These are phyloP conservation scores for Arion vulgaris DNA, from an alignment of 1,140 invertebrate species.

Conservation along the genomic window DNA sequence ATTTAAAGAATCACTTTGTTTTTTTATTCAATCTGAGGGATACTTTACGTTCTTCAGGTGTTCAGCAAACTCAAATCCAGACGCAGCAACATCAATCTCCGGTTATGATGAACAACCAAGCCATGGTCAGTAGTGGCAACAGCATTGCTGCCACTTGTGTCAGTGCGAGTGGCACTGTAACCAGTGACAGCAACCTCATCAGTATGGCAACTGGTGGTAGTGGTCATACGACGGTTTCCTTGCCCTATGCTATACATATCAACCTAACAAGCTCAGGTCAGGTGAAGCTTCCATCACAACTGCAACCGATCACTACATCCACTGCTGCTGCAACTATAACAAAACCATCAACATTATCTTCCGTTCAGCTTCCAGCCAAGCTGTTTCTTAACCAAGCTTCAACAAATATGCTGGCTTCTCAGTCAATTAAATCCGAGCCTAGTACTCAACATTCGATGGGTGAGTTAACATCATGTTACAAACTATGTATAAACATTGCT, in stretches of 20 bases:
- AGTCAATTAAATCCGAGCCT: slow-evolving; percentile 4
- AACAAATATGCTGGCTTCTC: neutral
- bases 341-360: slow-evolving; percentile 38
- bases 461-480: neutral
- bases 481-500: no score
- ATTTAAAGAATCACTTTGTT: no score
- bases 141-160: no score
- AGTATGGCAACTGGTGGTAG: neutral
- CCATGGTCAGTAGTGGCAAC: neutral
- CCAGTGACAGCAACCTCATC: slow-evolving; percentile 9
- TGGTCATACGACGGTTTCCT: slow-evolving; percentile 19
- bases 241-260: slow-evolving; percentile 40
- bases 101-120: neutral
- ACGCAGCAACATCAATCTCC: slow-evolving; percentile 5
- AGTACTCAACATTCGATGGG: slow-evolving; percentile 2
- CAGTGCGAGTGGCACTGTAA: neutral
- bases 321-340: slow-evolving; percentile 55
- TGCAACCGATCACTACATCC: slow-evolving; percentile 51
- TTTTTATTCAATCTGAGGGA: no score
- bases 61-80: slow-evolving; percentile 1
- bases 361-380: slow-evolving; percentile 50
- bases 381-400: slow-evolving; percentile 40
- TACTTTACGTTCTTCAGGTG: neutral
- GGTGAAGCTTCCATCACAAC: slow-evolving; percentile 55
- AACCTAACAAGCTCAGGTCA: slow-evolving; percentile 55